Evolutionary conservation across 2,888 invertebrate genomes (phyloP), one percentile per base, ranked within the genome.

Genomic region (Apodemia hepburni): DNA sequence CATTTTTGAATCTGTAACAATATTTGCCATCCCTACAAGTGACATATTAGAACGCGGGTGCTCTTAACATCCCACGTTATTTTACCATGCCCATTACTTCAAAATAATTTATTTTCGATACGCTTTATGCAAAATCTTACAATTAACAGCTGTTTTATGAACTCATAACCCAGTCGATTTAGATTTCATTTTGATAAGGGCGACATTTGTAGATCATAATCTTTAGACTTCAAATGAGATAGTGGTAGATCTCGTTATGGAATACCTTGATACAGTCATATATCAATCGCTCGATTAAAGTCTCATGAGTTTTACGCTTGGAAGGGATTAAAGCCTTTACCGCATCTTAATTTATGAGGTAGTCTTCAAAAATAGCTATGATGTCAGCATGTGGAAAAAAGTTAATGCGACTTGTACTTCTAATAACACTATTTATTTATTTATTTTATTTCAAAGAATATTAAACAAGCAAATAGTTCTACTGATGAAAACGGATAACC

Each of bases 141-240:
- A 88, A 87, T 87, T 87, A 87, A 85, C 84, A 82, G 54, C 81
- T 82, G 81, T 82, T 85, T 83, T 84, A 87, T 83, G 81, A 82
- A 82, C 82, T 82, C 80, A 82, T 83, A 81, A 81, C 76, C 58
- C 66, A 66, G 71, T 85, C 85, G 78, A 89, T 89, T 85, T 85
- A 89, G 88, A 88, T 89, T 86, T 82, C 76, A 85, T 85, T 85
- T 78, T 80, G 87, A 89, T 89, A 90, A 89, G 81, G 71, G 51
- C 72, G 76, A 73, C 76, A 78, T 82, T 82, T 84, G 80, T 81
- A 68, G 75, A 51, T 47, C 35, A 49, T 62, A 47, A 11, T 33
- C 57, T 57, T 42, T 54, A 61, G 42, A 47, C 42, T 57, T 57
- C 35, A 61, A 29, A 47, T 42, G 29, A 45, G 45, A 60, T 42